Base-by-base conservation (phyloP, 2,797 vertebrate species). In the Crenichthys baileyi region DNA sequence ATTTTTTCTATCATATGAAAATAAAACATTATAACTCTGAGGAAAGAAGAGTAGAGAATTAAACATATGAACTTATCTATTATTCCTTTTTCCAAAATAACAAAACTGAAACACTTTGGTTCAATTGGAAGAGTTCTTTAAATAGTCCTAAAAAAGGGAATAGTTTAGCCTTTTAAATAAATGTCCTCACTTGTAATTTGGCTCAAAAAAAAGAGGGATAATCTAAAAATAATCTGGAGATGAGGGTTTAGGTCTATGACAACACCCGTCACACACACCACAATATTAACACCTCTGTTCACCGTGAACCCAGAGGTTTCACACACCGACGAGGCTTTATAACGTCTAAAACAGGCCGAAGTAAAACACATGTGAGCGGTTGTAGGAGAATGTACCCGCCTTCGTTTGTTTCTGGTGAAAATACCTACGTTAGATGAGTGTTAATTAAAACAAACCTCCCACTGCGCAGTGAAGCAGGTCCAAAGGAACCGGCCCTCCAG, bases 21-120 rank as follows among this genome's bases (percentile, higher is more conserved):
- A 92, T 92, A 93, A 91, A 91, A 89, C 72, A 82, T 76, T 79
- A 83, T 73, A 71, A 68, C 79, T 88, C 85, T 90, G 51, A 41
- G 70, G 84, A 75, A 72, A 79, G 68, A 58, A 73, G 1, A 50
- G 26, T 63, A 41, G 78, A 78, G 77, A 58, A 65, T 72, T 85
- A 5, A 16, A 72, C 46, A 31, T 53, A 53, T 78, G 41, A 55
- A 70, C 48, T 50, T 60, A 46, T 65, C 71, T 60, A 73, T n/a
- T 36, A 63, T 76, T 20, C 15, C 22, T 48, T 46, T 7, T 7
- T 55, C 1, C 41, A 24, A 36, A 36, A 36, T 4, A 73, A 29
- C 51, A 7, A 70, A 67, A 16, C 26, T 65, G 13, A 79, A 82
- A 56, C 56, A 68, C 36, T 74, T 53, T 73, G 73, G 80, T 83